A percentile compares a stretch with the other conserved stretches of the same genome.
Evolutionary conservation across 2,888 invertebrate species (phyloP).

Genomic region (Brachylomia viminalis): DNA sequence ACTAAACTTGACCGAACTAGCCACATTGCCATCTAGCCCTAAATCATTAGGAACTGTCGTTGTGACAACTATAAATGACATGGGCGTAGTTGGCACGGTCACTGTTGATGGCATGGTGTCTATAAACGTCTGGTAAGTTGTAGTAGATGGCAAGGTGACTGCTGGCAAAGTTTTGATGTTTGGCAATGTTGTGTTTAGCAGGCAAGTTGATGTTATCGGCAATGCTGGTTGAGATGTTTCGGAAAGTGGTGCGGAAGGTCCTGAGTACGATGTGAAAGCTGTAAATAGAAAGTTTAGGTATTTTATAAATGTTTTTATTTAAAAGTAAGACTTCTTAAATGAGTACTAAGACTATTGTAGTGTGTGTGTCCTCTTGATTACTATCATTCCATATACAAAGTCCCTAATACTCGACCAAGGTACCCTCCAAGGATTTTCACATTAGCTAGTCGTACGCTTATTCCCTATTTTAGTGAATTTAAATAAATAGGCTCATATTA

Average conservation of each 20-base stretch:
- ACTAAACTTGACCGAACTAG: conserved; percentile 37
- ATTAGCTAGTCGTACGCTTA: too few species aligned
- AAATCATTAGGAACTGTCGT: conserved; percentile 13
- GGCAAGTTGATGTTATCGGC: not conserved
- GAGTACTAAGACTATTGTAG: too few species aligned
- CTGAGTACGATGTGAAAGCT: conserved; percentile 26
- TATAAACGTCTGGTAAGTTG: not conserved
- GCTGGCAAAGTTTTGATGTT: conserved; percentile 27
- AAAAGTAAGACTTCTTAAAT: too few species aligned
- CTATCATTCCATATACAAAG: too few species aligned
- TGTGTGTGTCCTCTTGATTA: too few species aligned
- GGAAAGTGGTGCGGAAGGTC: not conserved
- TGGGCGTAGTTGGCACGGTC: conserved; percentile 14
- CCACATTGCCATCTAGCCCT: conserved; percentile 3
- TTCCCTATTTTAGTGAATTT: too few species aligned
- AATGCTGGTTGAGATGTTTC: conserved; percentile 3
- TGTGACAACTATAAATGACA: conserved; percentile 36
- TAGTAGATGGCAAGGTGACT: conserved; percentile 12
- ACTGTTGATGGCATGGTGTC: conserved; percentile 3
- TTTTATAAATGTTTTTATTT: too few species aligned
- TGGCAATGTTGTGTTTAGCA: not conserved
- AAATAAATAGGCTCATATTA: too few species aligned
- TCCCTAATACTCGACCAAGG: too few species aligned
- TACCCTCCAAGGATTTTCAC: too few species aligned
- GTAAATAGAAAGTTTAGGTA: conserved; percentile 3